A percentile compares a stretch with the other conserved stretches of the same genome.
phyloP scores from a whole-genome alignment of 1,140 invertebrate species.

The Laupala kohalensis region DNA sequence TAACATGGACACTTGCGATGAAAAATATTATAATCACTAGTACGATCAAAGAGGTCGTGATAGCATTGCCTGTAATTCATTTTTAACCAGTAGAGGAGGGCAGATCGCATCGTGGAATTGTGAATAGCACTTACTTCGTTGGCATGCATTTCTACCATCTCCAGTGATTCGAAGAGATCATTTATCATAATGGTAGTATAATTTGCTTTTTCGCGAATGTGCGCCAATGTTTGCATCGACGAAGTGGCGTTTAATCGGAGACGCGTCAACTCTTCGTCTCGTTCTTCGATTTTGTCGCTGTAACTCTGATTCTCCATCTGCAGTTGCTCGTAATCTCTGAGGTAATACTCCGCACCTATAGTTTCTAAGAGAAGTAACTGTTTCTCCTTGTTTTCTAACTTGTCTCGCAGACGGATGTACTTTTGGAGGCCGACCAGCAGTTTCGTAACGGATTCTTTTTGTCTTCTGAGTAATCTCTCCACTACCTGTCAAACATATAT shows the following conservation, averaged over 20 bases:
- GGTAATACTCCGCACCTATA: neutral
- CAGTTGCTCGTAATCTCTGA: conserved; percentile 11
- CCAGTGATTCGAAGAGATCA: conserved; percentile 7
- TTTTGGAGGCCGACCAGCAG: neutral
- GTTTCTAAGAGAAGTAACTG: neutral
- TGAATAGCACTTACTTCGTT: conserved; percentile 14
- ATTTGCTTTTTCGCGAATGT: conserved; percentile 24
- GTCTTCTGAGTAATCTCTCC: conserved; percentile 1
- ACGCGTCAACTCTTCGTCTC: conserved; percentile 23
- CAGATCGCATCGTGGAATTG: too few species aligned
- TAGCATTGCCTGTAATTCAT: too few species aligned
- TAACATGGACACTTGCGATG: too few species aligned
- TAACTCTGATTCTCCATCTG: conserved; percentile 11
- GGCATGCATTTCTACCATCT: conserved; percentile 11
- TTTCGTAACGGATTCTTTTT: neutral
- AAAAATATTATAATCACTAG: too few species aligned
- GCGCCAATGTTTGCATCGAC: conserved; percentile 24
- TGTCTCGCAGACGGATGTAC: conserved; percentile 7
- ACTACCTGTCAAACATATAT: too few species aligned
- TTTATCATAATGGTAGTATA: conserved; percentile 7
- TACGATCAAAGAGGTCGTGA: too few species aligned
- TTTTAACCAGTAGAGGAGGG: too few species aligned
- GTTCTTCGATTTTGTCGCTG: conserved; percentile 23
- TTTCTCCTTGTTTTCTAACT: neutral
- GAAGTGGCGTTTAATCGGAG: conserved; percentile 21